A percentile compares a stretch with the other conserved stretches of the same genome.
These are phyloP conservation scores for Danaus chrysippus DNA, from an alignment of 2,888 invertebrate genomes.

Conservation along the genomic window DNA sequence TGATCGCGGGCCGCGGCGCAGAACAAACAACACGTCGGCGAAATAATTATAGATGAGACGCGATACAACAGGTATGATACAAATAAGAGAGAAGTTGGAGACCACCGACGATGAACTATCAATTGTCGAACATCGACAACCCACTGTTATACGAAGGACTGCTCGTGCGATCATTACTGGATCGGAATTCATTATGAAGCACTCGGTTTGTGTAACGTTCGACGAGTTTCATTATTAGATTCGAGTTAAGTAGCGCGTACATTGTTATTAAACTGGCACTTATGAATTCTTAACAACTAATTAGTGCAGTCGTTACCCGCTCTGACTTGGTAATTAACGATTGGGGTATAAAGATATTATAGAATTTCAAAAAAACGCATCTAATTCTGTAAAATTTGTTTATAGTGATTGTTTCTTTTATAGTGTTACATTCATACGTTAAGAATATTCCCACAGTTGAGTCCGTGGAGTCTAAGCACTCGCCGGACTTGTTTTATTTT, in stretches of 20 bases:
- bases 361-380: neutral
- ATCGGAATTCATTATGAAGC: neutral
- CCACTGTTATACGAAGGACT: neutral
- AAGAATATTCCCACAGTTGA: slow-evolving; percentile 11
- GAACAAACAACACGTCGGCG: slow-evolving; percentile 36
- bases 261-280: no score
- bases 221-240: no score
- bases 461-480: slow-evolving; percentile 9
- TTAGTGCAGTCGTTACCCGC: no score
- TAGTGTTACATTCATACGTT: neutral
- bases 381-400: neutral
- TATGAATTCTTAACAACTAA: no score
- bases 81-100: slow-evolving; percentile 36
- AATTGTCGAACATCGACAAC: neutral
- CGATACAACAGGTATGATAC: slow-evolving; percentile 36
- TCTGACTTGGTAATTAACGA: neutral
- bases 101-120: slow-evolving; percentile 32
- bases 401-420: neutral
- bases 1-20: slow-evolving; percentile 33
- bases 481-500: slow-evolving; percentile 12
- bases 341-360: neutral
- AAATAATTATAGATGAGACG: slow-evolving; percentile 38
- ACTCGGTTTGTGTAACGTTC: neutral
- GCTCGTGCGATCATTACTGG: neutral
- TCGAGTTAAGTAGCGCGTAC: no score